Base-by-base conservation (phyloP, 2,113 vertebrate genomes). In the Callipepla californica region DNA sequence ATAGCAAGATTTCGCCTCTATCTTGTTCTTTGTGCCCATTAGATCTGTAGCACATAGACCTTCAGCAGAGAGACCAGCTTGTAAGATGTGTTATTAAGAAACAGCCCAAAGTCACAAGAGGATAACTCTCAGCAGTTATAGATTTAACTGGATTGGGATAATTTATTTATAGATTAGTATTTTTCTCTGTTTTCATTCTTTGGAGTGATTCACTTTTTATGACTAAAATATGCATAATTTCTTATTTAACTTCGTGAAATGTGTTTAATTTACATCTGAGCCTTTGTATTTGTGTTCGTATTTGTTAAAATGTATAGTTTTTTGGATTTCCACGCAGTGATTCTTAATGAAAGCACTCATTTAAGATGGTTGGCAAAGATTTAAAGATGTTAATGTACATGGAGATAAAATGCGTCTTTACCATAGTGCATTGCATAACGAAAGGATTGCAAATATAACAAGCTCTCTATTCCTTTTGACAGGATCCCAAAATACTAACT, bases 401-500 rank as follows among this genome's bases (percentile, higher is more conserved):
- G 14, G 40, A 77, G 38, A 17, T 80, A 16, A 21, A 75, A 47
- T n/a, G 10, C 44, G 36, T 80, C 65, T 92, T 80, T 66, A 44
- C 16, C 8, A 2, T 32, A 57, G 32, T 32, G 36, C 42, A 14
- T 34, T 59, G 28, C 17, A 2, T 69, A 57, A 68, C 26, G 34
- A 18, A 78, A 92, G 23, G 21, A 44, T 34, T 77, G 45, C 44
- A 53, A 44, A 47, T 50, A 28, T 97, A 85, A 97, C 47, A 19
- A 82, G 20, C 62, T 61, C 19, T 89, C 96, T 83, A 11, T 91
- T 96, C 28, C 95, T 16, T 96, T 72, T 83, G 51, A 87, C 87
- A 99, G 99, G 99, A 99, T 97, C 98, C 99, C 48, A 99, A 99
- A 98, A 99, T 99, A 80, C 89, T 99, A 62, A 98, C 98, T 6